A percentile compares a stretch with the other conserved stretches of the same genome.
Evolutionary conservation across 2,113 vertebrate species (phyloP).

Genomic region (Podarcis raffonei): DNA sequence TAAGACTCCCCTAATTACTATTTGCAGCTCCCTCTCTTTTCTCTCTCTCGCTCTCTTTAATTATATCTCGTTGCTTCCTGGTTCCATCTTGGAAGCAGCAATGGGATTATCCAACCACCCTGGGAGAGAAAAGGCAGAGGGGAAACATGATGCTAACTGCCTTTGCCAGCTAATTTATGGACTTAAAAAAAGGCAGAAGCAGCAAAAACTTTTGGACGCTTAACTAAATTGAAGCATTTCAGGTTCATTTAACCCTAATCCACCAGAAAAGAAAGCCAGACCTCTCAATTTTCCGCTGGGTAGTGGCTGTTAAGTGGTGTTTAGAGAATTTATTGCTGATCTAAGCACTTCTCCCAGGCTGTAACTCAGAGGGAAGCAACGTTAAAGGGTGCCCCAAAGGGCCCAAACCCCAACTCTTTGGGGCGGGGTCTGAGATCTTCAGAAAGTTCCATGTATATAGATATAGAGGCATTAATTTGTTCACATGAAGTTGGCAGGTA

Average conservation of each 20-base stretch:
- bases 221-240: neutral
- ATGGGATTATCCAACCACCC: neutral
- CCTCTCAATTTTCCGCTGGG: conserved; percentile 21
- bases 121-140: neutral
- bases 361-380: neutral
- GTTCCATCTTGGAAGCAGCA: neutral
- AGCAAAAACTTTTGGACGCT: neutral
- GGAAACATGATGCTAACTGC: neutral
- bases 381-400: no score
- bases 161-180: neutral
- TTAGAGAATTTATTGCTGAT: neutral
- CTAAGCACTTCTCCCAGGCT: neutral
- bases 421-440: no score
- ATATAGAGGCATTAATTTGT: no score
- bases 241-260: conserved; percentile 10
- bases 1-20: neutral
- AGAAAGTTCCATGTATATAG: no score
- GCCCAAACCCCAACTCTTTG: no score
- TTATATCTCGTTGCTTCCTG: neutral
- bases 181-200: neutral
- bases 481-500: no score
- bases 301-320: conserved; percentile 1
- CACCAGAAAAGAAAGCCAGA: neutral
- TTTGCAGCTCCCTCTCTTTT: neutral
- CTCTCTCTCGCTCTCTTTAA: neutral